These are phyloP conservation scores for Cephus pygmeus DNA, from an alignment of 2,888 invertebrate genomes.

Conservation along the genomic window DNA sequence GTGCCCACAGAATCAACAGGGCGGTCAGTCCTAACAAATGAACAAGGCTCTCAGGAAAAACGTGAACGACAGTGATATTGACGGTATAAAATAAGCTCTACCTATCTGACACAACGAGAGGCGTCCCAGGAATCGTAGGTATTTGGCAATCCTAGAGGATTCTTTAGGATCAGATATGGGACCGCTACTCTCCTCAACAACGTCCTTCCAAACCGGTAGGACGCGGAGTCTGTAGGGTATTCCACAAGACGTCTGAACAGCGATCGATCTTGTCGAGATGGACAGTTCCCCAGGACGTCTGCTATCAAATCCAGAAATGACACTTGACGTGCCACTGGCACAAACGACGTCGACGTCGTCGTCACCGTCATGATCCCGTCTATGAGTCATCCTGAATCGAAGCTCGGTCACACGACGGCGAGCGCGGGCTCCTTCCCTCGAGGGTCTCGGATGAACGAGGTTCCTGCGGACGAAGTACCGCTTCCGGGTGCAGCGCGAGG, in stretches of 20 bases:
- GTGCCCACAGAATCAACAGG: conserved; percentile 73
- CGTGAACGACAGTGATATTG: background rate
- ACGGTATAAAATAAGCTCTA: conserved; percentile 29
- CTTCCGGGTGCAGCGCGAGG: conserved; percentile 29
- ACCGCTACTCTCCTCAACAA: conserved; percentile 40
- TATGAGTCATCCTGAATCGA: conserved; percentile 52
- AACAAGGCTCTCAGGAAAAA: background rate
- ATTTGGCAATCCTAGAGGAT: conserved; percentile 44
- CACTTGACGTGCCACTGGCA: background rate
- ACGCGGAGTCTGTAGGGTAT: conserved; percentile 71
- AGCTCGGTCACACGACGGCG: conserved; percentile 47
- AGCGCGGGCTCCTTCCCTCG: conserved; percentile 18
- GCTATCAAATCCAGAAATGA: background rate
- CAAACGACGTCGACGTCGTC: conserved; percentile 44
- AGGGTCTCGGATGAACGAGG: conserved; percentile 41
- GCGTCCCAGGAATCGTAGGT: conserved; percentile 56
- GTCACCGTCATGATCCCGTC: conserved; percentile 25
- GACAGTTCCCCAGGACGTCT: conserved; percentile 4
- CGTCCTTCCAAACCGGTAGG: conserved; percentile 66
- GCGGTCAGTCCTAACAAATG: conserved; percentile 67
- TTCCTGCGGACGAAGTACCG: conserved; percentile 27
- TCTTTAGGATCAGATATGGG: conserved; percentile 37
- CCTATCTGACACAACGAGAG: conserved; percentile 58
- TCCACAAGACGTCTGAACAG: conserved; percentile 67
- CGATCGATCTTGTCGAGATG: conserved; percentile 40